Base-by-base conservation (phyloP, 2,888 invertebrate genomes). In the Ichneumoninae sp. region DNA sequence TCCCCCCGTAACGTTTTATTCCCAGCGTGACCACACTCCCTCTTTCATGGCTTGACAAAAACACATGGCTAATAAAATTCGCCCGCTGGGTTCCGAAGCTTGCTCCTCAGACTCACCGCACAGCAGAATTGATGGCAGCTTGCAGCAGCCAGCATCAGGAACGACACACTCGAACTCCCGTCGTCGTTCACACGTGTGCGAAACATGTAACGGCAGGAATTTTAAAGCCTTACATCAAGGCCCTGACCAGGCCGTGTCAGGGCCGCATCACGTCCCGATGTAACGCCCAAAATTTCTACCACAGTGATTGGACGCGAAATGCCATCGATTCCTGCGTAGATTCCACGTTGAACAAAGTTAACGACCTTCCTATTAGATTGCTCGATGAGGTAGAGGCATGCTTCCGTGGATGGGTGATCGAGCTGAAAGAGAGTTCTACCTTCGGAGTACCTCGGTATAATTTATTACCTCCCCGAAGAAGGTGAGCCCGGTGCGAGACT, bases 1-100 rank as follows among this genome's bases (percentile, higher is more conserved):
- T 30, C 62, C 72, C 60, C 52, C 62, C 60, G 19, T 50, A 68
- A 76, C 60, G 40, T 66, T 71, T 66, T 66, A 83, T 84, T 71
- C 60, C 66, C 66, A 30, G 36, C 13, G 40, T n/a, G 33, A 33
- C 19, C 44, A 26, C 66, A 60, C 85, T 40, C 65, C 68, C 75
- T 72, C 80, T 82, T 71, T 68, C 62, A 78, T 88, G 86, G 83
- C 82, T 89, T 89, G 90, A 91, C 89, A 90, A 92, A 92, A 92
- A 90, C 92, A 89, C 84, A 83, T 76, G 87, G 89, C 88, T 88
- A 89, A 92, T 92, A 91, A 92, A 91, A 91, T 90, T 89, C 87
- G 47, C 69, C 50, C 78, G 82, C 76, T 69, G 22, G 36, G 13
- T 52, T 62, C 36, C 81, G 16, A 36, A 52, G 62, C 60, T 79